Conservation (phyloP, 35 echinoderm and acorn worm genomes). For the Apostichopus parvimensis region DNA sequence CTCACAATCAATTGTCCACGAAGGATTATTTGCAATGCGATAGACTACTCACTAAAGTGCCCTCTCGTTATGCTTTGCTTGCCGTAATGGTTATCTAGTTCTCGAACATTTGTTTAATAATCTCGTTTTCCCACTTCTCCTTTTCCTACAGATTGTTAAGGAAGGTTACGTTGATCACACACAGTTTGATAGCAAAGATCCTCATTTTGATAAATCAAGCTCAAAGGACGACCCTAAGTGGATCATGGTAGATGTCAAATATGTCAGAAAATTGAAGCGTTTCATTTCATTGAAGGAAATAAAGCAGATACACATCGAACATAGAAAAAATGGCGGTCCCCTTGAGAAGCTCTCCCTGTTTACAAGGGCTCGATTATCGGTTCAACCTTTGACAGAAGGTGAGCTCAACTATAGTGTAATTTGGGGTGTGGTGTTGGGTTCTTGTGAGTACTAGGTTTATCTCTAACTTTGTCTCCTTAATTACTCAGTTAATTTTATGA, state of each 20-base stretch:
- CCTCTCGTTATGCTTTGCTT: too few relatives aligned
- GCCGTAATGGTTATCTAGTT: too few relatives aligned
- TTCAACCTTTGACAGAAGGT: conserved; percentile 72
- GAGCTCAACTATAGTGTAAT: background rate
- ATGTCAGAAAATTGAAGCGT: conserved; percentile 53
- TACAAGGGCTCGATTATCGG: conserved; percentile 68
- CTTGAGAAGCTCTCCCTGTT: conserved; percentile 49
- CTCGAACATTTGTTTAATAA: too few relatives aligned
- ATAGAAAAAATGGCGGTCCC: conserved; percentile 44
- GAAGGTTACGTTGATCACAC: conserved; percentile 76
- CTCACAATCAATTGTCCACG: too few relatives aligned
- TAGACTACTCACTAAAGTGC: too few relatives aligned
- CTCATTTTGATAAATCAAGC: conserved; percentile 57
- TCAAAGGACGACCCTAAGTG: conserved; percentile 65
- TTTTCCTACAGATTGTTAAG: conserved; percentile 47
- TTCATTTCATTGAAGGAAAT: conserved; percentile 50
- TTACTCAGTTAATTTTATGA: background rate
- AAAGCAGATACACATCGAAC: conserved; percentile 53
- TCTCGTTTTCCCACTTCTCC: too few relatives aligned
- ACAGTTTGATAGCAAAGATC: conserved; percentile 75
- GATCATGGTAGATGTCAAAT: conserved; percentile 77
- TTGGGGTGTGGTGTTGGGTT: too few relatives aligned
- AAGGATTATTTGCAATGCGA: too few relatives aligned
- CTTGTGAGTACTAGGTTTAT: background rate
- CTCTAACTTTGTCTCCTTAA: background rate